phyloP scores from a whole-genome alignment of 2,888 invertebrate species.

The Saturnia japonica region DNA sequence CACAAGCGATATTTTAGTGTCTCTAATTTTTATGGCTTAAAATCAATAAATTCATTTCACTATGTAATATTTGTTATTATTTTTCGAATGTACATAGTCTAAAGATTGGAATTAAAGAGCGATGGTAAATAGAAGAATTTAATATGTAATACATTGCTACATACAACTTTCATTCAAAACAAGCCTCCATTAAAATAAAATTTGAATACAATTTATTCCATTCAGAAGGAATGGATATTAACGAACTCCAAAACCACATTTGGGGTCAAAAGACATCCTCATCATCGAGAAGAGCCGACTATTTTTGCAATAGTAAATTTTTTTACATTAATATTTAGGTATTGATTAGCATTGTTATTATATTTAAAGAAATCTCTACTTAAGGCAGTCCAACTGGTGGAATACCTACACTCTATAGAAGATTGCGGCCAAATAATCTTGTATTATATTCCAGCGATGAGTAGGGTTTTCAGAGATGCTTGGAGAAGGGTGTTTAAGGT shows the following conservation, averaged over 20 bases:
- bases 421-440: too few relatives aligned
- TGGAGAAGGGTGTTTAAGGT: too few relatives aligned
- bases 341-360: too few relatives aligned
- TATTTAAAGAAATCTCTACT: too few relatives aligned
- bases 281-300: neutral
- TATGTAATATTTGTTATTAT: neutral
- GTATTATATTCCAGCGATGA: too few relatives aligned
- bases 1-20: conserved; percentile 1
- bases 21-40: neutral
- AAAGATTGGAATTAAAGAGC: neutral
- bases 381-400: too few relatives aligned
- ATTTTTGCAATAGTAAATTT: neutral
- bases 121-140: neutral
- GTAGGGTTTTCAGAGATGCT: too few relatives aligned
- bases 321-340: too few relatives aligned
- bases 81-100: neutral
- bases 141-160: neutral
- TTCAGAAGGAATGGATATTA: neutral
- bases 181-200: neutral
- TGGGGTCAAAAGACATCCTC: neutral
- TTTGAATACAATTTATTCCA: neutral
- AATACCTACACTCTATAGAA: too few relatives aligned
- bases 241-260: neutral
- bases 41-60: neutral
- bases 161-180: neutral